phyloP scores from a whole-genome alignment of 2,888 invertebrate genomes.

The Rhopalosiphum nymphaeae region DNA sequence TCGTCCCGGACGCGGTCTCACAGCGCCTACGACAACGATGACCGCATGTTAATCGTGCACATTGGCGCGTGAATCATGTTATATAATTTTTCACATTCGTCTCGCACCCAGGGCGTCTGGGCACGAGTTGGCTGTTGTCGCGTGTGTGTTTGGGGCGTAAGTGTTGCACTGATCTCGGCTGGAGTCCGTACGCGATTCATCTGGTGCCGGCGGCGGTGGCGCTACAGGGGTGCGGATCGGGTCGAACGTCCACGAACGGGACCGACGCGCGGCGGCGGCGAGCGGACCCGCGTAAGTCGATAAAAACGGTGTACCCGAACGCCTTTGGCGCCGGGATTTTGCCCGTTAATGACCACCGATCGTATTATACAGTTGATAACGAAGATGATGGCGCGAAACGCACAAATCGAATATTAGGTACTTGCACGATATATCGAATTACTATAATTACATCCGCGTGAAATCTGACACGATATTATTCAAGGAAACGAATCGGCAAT shows the following conservation, averaged over 20 bases:
- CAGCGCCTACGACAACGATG: background rate
- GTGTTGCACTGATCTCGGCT: slow-evolving; percentile 47
- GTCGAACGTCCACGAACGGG: slow-evolving; percentile 46
- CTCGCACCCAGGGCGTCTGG: slow-evolving; percentile 26
- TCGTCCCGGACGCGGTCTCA: background rate
- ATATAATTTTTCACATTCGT: background rate
- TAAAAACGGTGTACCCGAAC: slow-evolving; percentile 12
- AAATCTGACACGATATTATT: no score
- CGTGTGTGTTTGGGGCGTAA: slow-evolving; percentile 1
- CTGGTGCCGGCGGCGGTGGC: background rate
- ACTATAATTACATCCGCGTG: no score
- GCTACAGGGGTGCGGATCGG: background rate
- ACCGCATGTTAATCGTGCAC: background rate
- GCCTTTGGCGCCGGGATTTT: background rate
- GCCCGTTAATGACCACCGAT: background rate
- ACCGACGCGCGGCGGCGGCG: slow-evolving; percentile 25
- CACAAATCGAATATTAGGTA: no score
- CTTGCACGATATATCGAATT: no score
- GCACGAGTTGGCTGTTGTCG: background rate
- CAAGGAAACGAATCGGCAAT: no score
- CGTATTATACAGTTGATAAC: background rate
- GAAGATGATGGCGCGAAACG: background rate
- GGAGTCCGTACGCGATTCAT: slow-evolving; percentile 14
- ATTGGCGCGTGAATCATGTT: background rate
- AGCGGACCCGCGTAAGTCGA: slow-evolving; percentile 19